Evolutionary conservation across 2,113 vertebrate species (phyloP).

Genomic region (Seriola rivoliana): DNA sequence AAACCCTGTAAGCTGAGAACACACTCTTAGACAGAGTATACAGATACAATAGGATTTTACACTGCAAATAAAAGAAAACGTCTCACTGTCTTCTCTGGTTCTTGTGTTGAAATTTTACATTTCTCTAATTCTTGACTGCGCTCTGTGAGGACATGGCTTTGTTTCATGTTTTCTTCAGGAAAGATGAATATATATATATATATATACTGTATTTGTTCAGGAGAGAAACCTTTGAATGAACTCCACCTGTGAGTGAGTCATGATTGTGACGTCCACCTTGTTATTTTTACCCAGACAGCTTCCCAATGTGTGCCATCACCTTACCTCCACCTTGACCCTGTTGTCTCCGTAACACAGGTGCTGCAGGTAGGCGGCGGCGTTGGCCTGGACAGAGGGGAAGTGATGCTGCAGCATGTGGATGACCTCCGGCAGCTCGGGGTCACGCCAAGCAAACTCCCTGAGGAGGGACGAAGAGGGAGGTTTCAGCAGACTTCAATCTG

Average conservation of each 20-base stretch:
- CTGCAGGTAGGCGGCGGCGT: constrained; percentile 96
- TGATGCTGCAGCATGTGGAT: constrained; percentile 88
- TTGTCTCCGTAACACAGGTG: constrained; percentile 98
- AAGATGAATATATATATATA: no score
- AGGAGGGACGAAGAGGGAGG: no score
- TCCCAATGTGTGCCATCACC: constrained; percentile 9
- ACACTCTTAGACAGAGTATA: neutral
- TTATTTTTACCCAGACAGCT: constrained; percentile 52
- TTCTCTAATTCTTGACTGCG: no score
- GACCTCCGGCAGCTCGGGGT: constrained; percentile 95
- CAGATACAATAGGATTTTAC: neutral
- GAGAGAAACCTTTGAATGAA: neutral
- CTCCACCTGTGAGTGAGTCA: constrained; percentile 38
- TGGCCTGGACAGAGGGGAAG: constrained; percentile 97
- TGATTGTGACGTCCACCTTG: constrained; percentile 12
- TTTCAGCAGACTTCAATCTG: neutral
- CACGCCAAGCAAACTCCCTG: constrained; percentile 92
- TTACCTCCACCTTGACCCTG: constrained; percentile 92
- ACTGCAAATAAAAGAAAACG: neutral
- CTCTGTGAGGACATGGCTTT: no score
- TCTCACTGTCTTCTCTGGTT: no score
- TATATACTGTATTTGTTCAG: neutral
- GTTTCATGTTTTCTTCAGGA: no score
- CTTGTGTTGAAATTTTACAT: no score
- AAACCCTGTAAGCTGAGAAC: constrained; percentile 47